Base-by-base conservation (phyloP, 2,797 vertebrate species). In the Parauchenoglanis ngamensis region DNA sequence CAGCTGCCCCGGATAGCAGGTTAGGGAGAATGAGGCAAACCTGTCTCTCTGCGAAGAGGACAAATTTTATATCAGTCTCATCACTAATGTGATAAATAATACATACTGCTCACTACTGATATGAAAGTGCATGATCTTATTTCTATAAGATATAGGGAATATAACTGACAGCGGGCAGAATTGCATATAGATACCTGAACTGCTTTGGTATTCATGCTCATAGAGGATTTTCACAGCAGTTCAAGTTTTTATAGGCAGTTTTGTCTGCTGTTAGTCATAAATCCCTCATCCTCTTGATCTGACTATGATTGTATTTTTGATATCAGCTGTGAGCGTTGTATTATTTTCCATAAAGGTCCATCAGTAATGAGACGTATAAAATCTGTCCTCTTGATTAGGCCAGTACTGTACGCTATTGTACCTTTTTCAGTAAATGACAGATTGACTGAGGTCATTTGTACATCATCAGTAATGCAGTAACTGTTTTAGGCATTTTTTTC, bases 1-100 rank as follows among this genome's bases (percentile, higher is more conserved):
- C 97, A 98, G 61, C 94, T 97, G 86, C 94, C 96, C 35, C 90
- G 89, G 76, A 89, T 94, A 76, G 84, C 94, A 93, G 96, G 95
- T 96, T 65, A 83, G 35, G 90, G 25, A 82, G 40, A 31, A 44
- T 19, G 40, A 49, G 13, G 23, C 59, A 40, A 23, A 10, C n/a
- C n/a, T 77, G 17, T 57, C 19, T 40, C 17, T 57, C 4, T 40
- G 1, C 10, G 5, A 23, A 80, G 31, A 80, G 31, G 19, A 12
- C 23, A 61, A 57, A 82, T 82, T 49, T 65, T 28, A 65, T 19
- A 46, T 46, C 13, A 25, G 19, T 1, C 44, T 78, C 44, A 31
- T 78, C 23, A 6, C 8, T 23, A 72, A n/a, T 25, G 15, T 12
- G 12, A 7, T 12, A 81, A 81, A 81, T 63, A 61, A 61, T 44